Evolutionary conservation across 1,140 invertebrate genomes (phyloP), one percentile per base, ranked within the genome.

Genomic region (Trinorchestia longiramus): DNA sequence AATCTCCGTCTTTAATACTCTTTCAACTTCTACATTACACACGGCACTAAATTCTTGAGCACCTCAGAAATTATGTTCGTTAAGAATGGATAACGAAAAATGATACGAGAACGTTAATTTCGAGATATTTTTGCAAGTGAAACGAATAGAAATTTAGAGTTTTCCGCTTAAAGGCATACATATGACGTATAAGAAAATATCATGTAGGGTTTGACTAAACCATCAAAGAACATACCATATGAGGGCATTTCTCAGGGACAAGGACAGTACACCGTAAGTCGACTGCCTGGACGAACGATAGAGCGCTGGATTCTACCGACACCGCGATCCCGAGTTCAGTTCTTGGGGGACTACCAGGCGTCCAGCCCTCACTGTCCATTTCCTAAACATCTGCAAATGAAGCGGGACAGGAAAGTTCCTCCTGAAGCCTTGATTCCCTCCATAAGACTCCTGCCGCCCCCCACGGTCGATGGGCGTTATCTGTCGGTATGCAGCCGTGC

Each of bases 221-320:
- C 28, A 77, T 36, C 15, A 77, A 28, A 77, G 28, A 77, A 11
- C 62, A 77, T 77, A 28, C 15, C 1, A 77, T 57, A 19, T 43
- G 47, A 53, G 41, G 41, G 90, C 57, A n/a, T 47, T 92, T 95
- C 15, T 95, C 62, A 77, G 62, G 62, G 23, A 11, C 44, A 95
- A 28, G 87, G 62, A 87, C 95, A 87, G 44, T 88, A 91, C 44
- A 44, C 11, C 43, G 92, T 94, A 28, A 43, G 8, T 28, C 92
- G 92, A 45, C 92, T 45, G 43, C 92, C 92, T 11, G 92, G 92
- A 43, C 92, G 92, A n/a, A 94, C 92, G 17, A 94, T 47, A 15
- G 92, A 94, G 44, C 92, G 92, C 0, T 94, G 92, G 92, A 45
- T 94, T n/a, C 43, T 94, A 44, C 92, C 92, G 3, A 94, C 92